Conservation (phyloP, 2,888 invertebrate species). For the Tuta absoluta region DNA sequence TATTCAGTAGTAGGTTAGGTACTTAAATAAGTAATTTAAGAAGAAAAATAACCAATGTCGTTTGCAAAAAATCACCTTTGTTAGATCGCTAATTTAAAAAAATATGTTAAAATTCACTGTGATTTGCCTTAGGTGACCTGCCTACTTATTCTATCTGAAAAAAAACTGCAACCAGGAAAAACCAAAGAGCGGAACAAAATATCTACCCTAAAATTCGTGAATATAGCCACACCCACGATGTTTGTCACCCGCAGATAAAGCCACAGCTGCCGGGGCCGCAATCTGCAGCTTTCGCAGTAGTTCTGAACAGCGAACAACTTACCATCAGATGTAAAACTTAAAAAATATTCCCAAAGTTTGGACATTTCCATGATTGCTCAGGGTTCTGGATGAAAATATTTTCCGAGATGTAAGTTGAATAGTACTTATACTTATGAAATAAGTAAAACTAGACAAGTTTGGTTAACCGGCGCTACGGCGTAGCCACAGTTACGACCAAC, state of each 20-base stretch:
- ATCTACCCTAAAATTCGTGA: no score
- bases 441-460: not conserved
- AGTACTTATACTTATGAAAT: no score
- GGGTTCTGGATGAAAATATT: slow-evolving; percentile 12
- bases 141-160: not conserved
- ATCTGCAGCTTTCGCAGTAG: slow-evolving; percentile 1
- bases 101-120: no score
- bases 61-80: not conserved
- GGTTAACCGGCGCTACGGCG: not conserved
- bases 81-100: no score
- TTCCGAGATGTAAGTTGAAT: not conserved
- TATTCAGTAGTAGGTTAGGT: not conserved
- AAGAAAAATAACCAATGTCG: not conserved
- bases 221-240: not conserved
- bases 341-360: slow-evolving; percentile 23
- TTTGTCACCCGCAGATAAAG: slow-evolving; percentile 5
- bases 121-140: no score
- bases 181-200: not conserved
- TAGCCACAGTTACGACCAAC: not conserved
- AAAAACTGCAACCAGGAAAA: not conserved
- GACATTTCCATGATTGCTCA: slow-evolving; percentile 22
- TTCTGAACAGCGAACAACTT: not conserved
- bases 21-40: not conserved
- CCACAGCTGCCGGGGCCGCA: slow-evolving; percentile 6
- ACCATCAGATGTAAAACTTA: slow-evolving; percentile 6